Evolutionary conservation across 2,888 invertebrate species (phyloP).

Genomic region (Drosophila mercatorum): DNA sequence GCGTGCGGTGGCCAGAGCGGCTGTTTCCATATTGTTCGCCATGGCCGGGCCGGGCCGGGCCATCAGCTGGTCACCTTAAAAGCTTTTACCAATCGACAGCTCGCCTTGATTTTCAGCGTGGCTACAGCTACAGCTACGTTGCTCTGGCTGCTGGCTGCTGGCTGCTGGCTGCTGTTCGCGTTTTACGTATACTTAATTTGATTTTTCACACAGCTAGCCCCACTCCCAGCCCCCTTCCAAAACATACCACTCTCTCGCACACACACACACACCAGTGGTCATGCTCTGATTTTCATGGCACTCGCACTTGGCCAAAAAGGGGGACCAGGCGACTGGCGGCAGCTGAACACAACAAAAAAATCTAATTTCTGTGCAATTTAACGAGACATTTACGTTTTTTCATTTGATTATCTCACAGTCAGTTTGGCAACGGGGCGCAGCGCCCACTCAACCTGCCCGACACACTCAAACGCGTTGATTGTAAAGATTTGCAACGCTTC

Average conservation of each 20-base stretch:
- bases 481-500: conserved; percentile 62
- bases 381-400: conserved; percentile 83
- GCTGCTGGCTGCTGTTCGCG: conserved; percentile 59
- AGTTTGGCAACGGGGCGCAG: conserved; percentile 64
- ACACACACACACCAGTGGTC: conserved; percentile 62
- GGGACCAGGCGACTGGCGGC: conserved; percentile 1
- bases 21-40: conserved; percentile 30
- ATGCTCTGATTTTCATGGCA: conserved; percentile 74
- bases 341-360: conserved; percentile 59
- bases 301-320: conserved; percentile 36
- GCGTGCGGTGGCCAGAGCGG: conserved; percentile 60
- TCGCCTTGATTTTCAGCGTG: conserved; percentile 72
- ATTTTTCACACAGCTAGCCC: conserved; percentile 70
- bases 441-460: conserved; percentile 9
- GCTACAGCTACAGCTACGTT: conserved; percentile 35
- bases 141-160: conserved; percentile 28
- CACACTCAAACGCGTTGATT: conserved; percentile 60
- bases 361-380: conserved; percentile 83
- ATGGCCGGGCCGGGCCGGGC: conserved; percentile 17
- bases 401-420: conserved; percentile 82
- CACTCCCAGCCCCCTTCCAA: neutral
- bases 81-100: conserved; percentile 79
- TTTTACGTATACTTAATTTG: conserved; percentile 79
- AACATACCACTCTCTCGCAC: conserved; percentile 9
- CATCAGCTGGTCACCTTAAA: conserved; percentile 67